A percentile compares a stretch with the other conserved stretches of the same genome.
These are phyloP conservation scores for Nebria brevicollis DNA, from an alignment of 2,888 invertebrate genomes.

Conservation along the genomic window DNA sequence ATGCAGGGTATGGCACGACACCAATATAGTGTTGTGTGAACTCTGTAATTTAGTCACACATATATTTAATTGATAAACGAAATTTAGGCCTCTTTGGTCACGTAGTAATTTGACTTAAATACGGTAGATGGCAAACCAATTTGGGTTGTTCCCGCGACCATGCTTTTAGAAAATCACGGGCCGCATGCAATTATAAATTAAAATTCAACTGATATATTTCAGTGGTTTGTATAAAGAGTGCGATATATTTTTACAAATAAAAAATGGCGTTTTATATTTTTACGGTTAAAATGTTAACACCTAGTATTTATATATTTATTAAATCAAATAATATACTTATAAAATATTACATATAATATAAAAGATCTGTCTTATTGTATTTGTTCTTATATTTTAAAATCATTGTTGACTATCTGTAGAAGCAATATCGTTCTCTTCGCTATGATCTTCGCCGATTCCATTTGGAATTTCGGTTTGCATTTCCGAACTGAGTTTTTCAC, in stretches of 20 bases:
- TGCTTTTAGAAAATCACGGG: neutral
- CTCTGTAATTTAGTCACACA: neutral
- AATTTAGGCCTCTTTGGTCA: too few relatives aligned
- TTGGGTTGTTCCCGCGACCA: neutral
- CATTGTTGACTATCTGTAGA: constrained; percentile 54
- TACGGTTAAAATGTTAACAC: neutral
- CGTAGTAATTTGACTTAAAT: too few relatives aligned
- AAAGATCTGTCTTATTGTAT: neutral
- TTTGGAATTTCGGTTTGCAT: constrained; percentile 59
- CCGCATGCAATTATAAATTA: neutral
- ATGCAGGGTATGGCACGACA: neutral
- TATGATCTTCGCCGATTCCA: constrained; percentile 48
- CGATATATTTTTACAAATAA: neutral
- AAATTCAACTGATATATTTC: neutral
- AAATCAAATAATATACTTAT: constrained; percentile 11
- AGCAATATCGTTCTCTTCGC: constrained; percentile 52
- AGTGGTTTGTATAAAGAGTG: neutral
- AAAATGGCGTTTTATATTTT: neutral
- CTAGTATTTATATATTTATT: neutral
- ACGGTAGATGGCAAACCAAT: too few relatives aligned
- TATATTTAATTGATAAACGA: too few relatives aligned
- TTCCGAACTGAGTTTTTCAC: constrained; percentile 73
- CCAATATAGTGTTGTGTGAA: neutral
- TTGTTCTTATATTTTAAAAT: constrained; percentile 23
- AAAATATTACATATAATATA: constrained; percentile 15